Conservation (phyloP, 2,888 invertebrate genomes). For the Caradrina clavipalpis region DNA sequence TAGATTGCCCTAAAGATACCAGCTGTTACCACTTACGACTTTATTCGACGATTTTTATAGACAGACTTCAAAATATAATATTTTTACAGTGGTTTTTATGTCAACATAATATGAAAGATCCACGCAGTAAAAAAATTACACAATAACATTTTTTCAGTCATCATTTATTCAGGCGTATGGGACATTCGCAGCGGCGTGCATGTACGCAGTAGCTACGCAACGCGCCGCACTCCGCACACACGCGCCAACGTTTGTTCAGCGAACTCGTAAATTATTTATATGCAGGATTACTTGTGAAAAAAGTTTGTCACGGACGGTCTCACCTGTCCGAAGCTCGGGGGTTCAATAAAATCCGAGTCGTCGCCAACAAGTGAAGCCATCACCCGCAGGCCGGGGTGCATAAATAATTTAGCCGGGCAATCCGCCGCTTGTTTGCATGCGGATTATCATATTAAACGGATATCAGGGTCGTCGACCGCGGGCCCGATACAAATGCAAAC, state of each 20-base stretch:
- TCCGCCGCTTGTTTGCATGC: constrained; percentile 89
- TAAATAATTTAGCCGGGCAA: constrained; percentile 89
- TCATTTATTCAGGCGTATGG: constrained; percentile 59
- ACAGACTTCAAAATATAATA: not conserved
- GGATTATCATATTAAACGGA: constrained; percentile 91
- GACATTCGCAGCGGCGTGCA: constrained; percentile 32
- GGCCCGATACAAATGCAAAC: constrained; percentile 85
- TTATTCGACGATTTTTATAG: not conserved
- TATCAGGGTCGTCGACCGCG: constrained; percentile 84
- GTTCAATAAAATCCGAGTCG: constrained; percentile 84
- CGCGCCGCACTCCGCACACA: constrained; percentile 49
- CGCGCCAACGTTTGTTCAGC: constrained; percentile 51
- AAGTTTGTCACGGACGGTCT: constrained; percentile 70
- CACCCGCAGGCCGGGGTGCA: constrained; percentile 87
- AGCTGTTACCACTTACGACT: not conserved
- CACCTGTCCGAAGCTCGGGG: constrained; percentile 78
- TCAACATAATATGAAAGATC: constrained; percentile 14
- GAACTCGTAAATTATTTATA: constrained; percentile 74
- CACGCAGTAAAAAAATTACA: constrained; percentile 44
- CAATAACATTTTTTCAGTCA: constrained; percentile 55
- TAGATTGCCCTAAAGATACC: not conserved
- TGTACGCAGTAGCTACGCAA: constrained; percentile 27
- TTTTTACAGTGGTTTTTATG: not conserved
- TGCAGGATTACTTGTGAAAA: constrained; percentile 70
- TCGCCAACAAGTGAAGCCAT: constrained; percentile 82